phyloP scores from a whole-genome alignment of 1,140 invertebrate genomes.

The Cepaea nemoralis region DNA sequence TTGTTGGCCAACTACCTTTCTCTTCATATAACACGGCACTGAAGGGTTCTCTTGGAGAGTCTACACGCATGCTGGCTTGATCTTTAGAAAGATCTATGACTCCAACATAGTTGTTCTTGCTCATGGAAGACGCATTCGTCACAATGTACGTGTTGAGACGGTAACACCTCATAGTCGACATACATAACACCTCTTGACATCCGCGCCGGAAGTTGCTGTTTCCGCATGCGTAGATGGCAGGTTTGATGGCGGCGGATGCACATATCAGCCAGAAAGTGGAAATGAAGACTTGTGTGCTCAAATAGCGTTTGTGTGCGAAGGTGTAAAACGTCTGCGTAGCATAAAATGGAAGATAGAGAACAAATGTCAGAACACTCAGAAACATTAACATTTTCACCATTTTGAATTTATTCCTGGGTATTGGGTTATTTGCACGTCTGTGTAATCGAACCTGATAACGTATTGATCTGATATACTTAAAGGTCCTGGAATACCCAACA shows the following conservation, averaged over 20 bases:
- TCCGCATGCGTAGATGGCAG: constrained; percentile 58
- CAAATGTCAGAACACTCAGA: constrained; percentile 42
- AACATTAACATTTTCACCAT: constrained; percentile 64
- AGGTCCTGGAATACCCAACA: constrained; percentile 51
- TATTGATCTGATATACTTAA: constrained; percentile 54
- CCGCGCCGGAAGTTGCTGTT: constrained; percentile 67
- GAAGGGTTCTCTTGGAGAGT: neutral
- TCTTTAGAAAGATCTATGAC: constrained; percentile 41
- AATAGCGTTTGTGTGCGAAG: constrained; percentile 3
- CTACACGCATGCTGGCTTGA: neutral
- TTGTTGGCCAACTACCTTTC: neutral
- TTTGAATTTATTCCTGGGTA: constrained; percentile 64
- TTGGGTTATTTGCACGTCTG: constrained; percentile 55
- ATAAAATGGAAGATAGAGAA: constrained; percentile 52
- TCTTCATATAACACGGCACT: neutral
- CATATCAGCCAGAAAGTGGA: constrained; percentile 47
- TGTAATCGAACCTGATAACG: constrained; percentile 40
- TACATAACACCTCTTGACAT: constrained; percentile 64
- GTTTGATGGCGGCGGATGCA: constrained; percentile 49
- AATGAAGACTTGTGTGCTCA: constrained; percentile 43
- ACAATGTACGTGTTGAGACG: constrained; percentile 61
- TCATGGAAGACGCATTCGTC: constrained; percentile 58
- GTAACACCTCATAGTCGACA: constrained; percentile 66
- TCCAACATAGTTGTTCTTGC: constrained; percentile 61
- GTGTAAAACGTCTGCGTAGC: constrained; percentile 41